These are phyloP conservation scores for Proales similis DNA, from an alignment of 1,140 invertebrate genomes.

Conservation along the genomic window DNA sequence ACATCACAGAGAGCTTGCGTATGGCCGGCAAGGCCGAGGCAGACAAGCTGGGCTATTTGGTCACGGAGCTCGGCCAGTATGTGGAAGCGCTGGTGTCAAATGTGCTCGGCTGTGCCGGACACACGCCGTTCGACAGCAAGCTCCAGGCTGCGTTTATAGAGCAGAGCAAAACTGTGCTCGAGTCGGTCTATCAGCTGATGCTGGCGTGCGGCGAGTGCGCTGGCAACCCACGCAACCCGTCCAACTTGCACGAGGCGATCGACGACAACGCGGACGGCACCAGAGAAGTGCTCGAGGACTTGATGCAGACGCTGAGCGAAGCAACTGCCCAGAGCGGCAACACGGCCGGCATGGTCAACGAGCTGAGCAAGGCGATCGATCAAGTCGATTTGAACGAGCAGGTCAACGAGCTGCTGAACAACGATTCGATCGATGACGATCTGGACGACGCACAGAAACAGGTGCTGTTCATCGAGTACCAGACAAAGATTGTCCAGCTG, in stretches of 20 bases:
- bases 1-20: slow-evolving; percentile 70
- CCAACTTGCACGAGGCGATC: slow-evolving; percentile 68
- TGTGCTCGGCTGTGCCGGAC: slow-evolving; percentile 72
- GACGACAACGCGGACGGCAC: slow-evolving; percentile 72
- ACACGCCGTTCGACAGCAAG: slow-evolving; percentile 71
- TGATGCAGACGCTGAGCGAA: slow-evolving; percentile 70
- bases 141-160: slow-evolving; percentile 80
- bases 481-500: slow-evolving; percentile 95
- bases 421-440: slow-evolving; percentile 68
- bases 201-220: slow-evolving; percentile 77
- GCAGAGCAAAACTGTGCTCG: slow-evolving; percentile 85
- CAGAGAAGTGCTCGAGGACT: slow-evolving; percentile 70
- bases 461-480: slow-evolving; percentile 78
- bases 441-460: slow-evolving; percentile 47
- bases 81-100: slow-evolving; percentile 74
- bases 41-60: slow-evolving; percentile 78
- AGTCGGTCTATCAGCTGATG: slow-evolving; percentile 76
- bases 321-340: slow-evolving; percentile 74
- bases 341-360: slow-evolving; percentile 74
- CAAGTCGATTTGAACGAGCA: slow-evolving; percentile 54
- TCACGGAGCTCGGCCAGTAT: slow-evolving; percentile 71
- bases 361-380: slow-evolving; percentile 74
- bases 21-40: slow-evolving; percentile 78
- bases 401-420: slow-evolving; percentile 65
- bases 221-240: slow-evolving; percentile 77